Base-by-base conservation (phyloP, 2,888 invertebrate species). In the Panorpa germanica region DNA sequence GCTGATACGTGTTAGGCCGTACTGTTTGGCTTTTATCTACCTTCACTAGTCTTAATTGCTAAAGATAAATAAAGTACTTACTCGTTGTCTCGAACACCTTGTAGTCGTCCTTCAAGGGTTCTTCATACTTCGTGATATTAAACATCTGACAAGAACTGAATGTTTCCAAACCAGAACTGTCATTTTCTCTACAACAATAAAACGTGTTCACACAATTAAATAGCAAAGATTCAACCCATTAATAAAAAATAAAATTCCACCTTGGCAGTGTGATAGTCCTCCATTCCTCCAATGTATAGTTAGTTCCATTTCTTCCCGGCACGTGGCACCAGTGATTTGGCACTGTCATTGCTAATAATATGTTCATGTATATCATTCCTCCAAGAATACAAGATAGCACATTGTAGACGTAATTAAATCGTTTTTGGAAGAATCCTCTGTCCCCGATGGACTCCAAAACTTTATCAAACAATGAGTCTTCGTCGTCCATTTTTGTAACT, bases 261-360 rank as follows among this genome's bases (percentile, higher is more conserved):
- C 46, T 53, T 19, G 67, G 67, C 39, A 66, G 42, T 8, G 63
- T 61, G 7, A 63, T 33, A 18, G 47, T 43, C 35, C 56, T 59
- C 64, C 67, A 67, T 37, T 60, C 45, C 4, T 55, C 52, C 7
- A 51, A 9, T 1, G 60, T 52, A 22, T 52, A 50, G 43, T 61
- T 59, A 8, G 57, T 57, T 4, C 37, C 35, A 25, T 59, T 53
- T 27, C 55, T 45, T 15, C 65, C 63, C 2, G 63, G 59, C 10
- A 66, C 62, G 28, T 49, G 46, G 38, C 68, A 68, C 62, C 63
- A 64, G 43, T 67, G 65, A 25, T 65, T 59, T 4, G 66, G 65
- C 28, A 59, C 55, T 33, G 60, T 56, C 32, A 67, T 43, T 14
- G 61, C 59, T 39, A 67, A 46, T 18, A 65, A 55, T 7, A 61